A percentile compares a stretch with the other conserved stretches of the same genome.
Conservation (phyloP, 2,113 vertebrate genomes). For the Campylomormyrus numenius region DNA sequence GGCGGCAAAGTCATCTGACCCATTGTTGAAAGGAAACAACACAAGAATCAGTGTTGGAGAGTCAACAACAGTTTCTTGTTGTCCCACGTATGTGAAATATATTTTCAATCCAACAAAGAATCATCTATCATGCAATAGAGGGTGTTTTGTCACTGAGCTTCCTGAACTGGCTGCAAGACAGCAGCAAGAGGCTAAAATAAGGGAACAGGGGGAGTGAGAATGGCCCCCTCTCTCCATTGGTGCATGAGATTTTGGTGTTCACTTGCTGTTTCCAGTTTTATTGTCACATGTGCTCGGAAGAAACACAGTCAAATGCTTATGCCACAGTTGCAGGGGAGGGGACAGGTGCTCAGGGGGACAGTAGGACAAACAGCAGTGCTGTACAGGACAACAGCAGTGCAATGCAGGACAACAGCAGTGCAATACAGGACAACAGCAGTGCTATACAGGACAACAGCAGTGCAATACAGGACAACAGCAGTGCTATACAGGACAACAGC, state of each 20-base stretch:
- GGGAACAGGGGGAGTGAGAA: not conserved
- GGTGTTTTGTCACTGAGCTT: constrained; percentile 27
- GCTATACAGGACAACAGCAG: not conserved
- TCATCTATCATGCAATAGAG: constrained; percentile 34
- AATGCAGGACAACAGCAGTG: not conserved
- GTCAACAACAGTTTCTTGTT: constrained; percentile 44
- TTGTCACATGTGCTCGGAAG: not conserved
- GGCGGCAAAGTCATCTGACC: constrained; percentile 13
- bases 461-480: not conserved
- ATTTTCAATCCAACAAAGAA: constrained; percentile 50
- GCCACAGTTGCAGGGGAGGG: not conserved
- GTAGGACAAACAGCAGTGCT: not conserved
- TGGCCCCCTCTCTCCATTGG: not conserved
- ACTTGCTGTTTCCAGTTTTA: not conserved
- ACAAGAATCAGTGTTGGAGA: constrained; percentile 41
- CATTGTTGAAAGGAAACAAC: constrained; percentile 8
- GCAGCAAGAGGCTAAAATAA: constrained; percentile 16
- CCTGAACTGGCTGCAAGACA: constrained; percentile 17
- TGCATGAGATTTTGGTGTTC: not conserved
- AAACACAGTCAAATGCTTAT: not conserved
- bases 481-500: not conserved
- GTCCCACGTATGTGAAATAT: constrained; percentile 36
- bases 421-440: no score
- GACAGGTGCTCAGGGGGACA: not conserved
- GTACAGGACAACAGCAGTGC: not conserved